Base-by-base conservation (phyloP, 2,888 invertebrate species). In the Entomobrya multifasciata region DNA sequence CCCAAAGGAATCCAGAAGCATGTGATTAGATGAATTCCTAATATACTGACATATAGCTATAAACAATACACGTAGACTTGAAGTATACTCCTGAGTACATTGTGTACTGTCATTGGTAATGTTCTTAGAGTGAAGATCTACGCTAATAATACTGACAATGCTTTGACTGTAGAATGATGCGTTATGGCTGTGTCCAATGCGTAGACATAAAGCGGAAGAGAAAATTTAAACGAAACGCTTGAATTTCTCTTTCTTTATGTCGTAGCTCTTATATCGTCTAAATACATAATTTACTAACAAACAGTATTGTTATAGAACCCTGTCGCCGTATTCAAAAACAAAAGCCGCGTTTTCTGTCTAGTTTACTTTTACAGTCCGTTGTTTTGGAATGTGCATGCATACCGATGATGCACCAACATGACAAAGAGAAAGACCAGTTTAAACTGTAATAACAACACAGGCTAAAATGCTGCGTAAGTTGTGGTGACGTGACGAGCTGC, bases 1-100 rank as follows among this genome's bases (percentile, higher is more conserved):
- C 82, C 74, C 82, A 55, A 49, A 74, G 62, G 82, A 82, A 47
- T 44, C 15, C n/a, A 4, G 17, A 76, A 67, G 74, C 82, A 82
- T 82, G 82, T 82, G 82, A 82, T 82, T 82, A 82, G 74, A 49
- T 62, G 82, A 82, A 82, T 82, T 74, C 74, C 20, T 77, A 70
- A 70, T 70, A 70, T 25, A 47, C 47, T 70, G 11, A n/a, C 47
- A n/a, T n/a, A n/a, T n/a, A n/a, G n/a, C n/a, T 11, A 20, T 70
- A 70, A 44, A 70, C 70, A 47, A 70, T 70, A 22, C 70, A 65
- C 11, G 20, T 55, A 17, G 52, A 47, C n/a, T n/a, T n/a, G 47
- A 5, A 25, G 11, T n/a, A 47, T 47, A 47, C 47, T n/a, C n/a
- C 13, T 36, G 17, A 15, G 67, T n/a, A 67, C n/a, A 67, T 36